Percentiles rank a stretch among this genome's conserved stretches.
These are phyloP conservation scores for Plagiodera versicolora DNA, from an alignment of 2,888 invertebrate genomes.

Conservation along the genomic window DNA sequence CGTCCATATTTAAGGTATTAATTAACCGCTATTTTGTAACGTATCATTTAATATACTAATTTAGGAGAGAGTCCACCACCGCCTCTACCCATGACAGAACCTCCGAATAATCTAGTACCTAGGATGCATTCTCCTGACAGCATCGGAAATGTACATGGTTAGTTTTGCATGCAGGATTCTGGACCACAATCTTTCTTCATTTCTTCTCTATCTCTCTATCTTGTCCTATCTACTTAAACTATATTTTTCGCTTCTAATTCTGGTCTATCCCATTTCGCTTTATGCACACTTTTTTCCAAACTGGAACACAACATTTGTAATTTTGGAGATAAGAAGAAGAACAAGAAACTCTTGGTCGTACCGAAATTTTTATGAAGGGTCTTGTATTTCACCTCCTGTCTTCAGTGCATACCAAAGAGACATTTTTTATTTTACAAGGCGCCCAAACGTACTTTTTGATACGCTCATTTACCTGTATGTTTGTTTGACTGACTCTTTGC, in stretches of 20 bases:
- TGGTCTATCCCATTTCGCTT: background rate
- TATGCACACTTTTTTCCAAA: background rate
- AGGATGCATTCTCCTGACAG: conserved; percentile 48
- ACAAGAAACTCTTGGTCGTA: too few species aligned
- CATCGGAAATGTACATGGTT: conserved; percentile 51
- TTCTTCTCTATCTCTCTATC: conserved; percentile 22
- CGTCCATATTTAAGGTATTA: background rate
- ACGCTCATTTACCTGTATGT: too few species aligned
- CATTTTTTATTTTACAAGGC: too few species aligned
- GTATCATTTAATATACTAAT: conserved; percentile 37
- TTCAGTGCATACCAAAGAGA: too few species aligned
- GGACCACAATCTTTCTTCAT: conserved; percentile 26
- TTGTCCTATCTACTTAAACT: conserved; percentile 10
- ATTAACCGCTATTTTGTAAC: conserved; percentile 18
- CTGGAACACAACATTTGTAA: too few species aligned
- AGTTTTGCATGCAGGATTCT: conserved; percentile 41
- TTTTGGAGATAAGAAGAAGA: too few species aligned
- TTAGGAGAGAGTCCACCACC: conserved; percentile 63
- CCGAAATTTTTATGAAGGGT: too few species aligned
- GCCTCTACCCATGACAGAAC: conserved; percentile 62
- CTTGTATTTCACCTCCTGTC: too few species aligned
- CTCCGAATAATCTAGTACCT: conserved; percentile 53
- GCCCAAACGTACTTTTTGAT: too few species aligned
- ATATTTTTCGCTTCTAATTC: background rate
- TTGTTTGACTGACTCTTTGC: too few species aligned